Conservation (phyloP, 92 coral and sea anemone genomes). For the Phenganax stokvisi region DNA sequence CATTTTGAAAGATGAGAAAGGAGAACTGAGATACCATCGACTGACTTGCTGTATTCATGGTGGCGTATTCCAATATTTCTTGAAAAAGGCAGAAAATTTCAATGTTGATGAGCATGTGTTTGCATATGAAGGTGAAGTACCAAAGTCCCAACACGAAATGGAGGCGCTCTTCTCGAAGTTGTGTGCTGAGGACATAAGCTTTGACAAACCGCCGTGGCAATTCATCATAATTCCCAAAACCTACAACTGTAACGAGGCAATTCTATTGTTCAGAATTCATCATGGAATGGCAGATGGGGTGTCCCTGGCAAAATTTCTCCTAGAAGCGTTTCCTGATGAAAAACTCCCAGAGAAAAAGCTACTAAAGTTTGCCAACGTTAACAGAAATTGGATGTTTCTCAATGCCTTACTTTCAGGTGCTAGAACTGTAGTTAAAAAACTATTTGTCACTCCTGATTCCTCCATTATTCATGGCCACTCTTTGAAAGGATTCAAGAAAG, state of each 20-base stretch:
- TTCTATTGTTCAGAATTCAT: slow-evolving; percentile 55
- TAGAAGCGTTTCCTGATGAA: slow-evolving; percentile 57
- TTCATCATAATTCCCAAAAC: slow-evolving; percentile 61
- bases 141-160: slow-evolving; percentile 67
- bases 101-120: slow-evolving; percentile 69
- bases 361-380: slow-evolving; percentile 51
- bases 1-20: slow-evolving; percentile 45
- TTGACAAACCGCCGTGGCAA: slow-evolving; percentile 67
- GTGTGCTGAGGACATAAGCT: slow-evolving; percentile 50
- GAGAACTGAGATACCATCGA: slow-evolving; percentile 60
- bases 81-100: slow-evolving; percentile 63
- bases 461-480: slow-evolving; percentile 73
- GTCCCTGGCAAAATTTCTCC: slow-evolving; percentile 59
- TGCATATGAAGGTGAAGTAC: slow-evolving; percentile 59
- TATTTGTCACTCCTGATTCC: slow-evolving; percentile 49
- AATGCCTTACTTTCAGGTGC: slow-evolving; percentile 57
- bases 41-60: slow-evolving; percentile 52
- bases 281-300: slow-evolving; percentile 86
- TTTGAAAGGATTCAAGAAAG: slow-evolving; percentile 67
- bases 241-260: slow-evolving; percentile 51
- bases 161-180: slow-evolving; percentile 62
- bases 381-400: slow-evolving; percentile 42
- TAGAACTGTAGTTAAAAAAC: slow-evolving; percentile 36
- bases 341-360: slow-evolving; percentile 47
- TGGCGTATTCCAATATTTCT: slow-evolving; percentile 80